Evolutionary conservation across 2,888 invertebrate genomes (phyloP), one percentile per base, ranked within the genome.

Genomic region (Gari tellinella): DNA sequence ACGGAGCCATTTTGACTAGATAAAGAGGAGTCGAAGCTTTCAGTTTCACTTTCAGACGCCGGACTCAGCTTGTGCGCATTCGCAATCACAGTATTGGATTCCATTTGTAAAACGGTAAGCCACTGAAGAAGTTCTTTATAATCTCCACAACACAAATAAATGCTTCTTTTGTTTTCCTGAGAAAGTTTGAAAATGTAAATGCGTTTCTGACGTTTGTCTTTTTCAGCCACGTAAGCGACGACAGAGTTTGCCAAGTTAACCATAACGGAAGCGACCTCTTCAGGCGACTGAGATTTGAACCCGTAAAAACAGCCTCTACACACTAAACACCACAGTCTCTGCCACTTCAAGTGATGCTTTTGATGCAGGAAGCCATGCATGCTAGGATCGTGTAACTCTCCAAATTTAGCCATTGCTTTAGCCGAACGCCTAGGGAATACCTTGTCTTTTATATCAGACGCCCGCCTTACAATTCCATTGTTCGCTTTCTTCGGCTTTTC

Each of bases 271-370:
- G 88, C 81, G n/a, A 26, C 57, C n/a, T 87, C 86, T 0, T 81
- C 80, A 1, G 70, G 68, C 7, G 78, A 69, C 48, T 86, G 80
- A 0, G 86, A 72, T 48, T 83, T 83, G 60, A 88, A 89, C 48
- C 82, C 84, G 67, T 87, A 88, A 51, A 89, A 80, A 58, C 84
- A 84, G 0, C 88, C 86, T n/a, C 81, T 64, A 52, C 81, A 83
- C n/a, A 89, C 80, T 1, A 82, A 82, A 68, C 86, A 87, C 84
- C 85, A 87, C 7, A 86, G 51, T 60, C 82, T 82, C 23, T 80
- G 80, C 85, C 87, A 88, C 56, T 84, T 85, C 4, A 83, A 60
- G 23, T 81, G 72, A 19, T 75, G 58, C 57, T 84, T 84, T 43
- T 83, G 72, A 51, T 84, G 75, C 10, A 86, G 51, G 63, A 70